Conservation (phyloP, 2,888 invertebrate genomes). For the Polyommatus iphigenia region DNA sequence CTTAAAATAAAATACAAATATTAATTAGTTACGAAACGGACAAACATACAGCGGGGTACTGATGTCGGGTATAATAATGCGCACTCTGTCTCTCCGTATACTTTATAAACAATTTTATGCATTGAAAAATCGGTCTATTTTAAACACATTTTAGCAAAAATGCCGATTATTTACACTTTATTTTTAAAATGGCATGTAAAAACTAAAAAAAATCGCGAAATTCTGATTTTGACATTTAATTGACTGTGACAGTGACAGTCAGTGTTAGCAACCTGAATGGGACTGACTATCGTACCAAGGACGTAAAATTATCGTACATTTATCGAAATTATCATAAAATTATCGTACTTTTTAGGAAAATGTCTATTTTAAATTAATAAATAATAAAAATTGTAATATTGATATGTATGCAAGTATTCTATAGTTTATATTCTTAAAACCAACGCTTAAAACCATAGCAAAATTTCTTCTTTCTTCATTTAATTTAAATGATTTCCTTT, state of each 20-base stretch:
- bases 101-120: neutral
- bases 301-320: too few relatives aligned
- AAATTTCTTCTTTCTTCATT: too few relatives aligned
- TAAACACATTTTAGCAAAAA: neutral
- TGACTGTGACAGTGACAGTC: neutral
- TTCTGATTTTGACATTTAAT: neutral
- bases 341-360: too few relatives aligned
- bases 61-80: neutral
- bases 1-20: constrained; percentile 15
- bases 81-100: neutral
- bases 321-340: too few relatives aligned
- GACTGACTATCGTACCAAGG: too few relatives aligned
- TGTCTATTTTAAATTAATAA: too few relatives aligned
- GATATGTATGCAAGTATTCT: too few relatives aligned
- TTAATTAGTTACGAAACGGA: neutral
- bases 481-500: too few relatives aligned
- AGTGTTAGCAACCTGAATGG: too few relatives aligned
- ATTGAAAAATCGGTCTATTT: neutral
- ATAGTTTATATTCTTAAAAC: too few relatives aligned
- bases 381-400: too few relatives aligned
- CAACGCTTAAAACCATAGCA: too few relatives aligned
- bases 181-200: neutral
- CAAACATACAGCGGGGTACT: neutral
- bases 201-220: constrained; percentile 7
- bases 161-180: constrained; percentile 5